phyloP scores from a whole-genome alignment of 2,797 vertebrate species.

The Rhabdomys pumilio region DNA sequence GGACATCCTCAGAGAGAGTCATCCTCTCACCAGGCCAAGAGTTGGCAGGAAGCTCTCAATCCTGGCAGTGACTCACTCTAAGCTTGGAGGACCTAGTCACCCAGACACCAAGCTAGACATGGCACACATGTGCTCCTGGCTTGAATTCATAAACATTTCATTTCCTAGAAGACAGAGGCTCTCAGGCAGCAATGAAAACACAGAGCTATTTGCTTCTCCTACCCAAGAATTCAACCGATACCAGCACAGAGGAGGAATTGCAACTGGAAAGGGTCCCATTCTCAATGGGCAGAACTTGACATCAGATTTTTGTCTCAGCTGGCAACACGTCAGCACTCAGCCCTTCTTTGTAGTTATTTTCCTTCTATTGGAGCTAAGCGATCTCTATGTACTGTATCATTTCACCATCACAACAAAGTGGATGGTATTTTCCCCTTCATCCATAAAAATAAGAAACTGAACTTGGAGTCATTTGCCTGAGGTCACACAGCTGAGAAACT shows the following conservation, averaged over 20 bases:
- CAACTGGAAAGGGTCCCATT: not conserved
- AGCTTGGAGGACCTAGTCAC: not conserved
- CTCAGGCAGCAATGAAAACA: not conserved
- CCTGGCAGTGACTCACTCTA: not conserved
- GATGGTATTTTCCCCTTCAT: not conserved
- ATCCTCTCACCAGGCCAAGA: not conserved
- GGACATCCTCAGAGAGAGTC: not conserved
- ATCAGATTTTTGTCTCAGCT: not conserved
- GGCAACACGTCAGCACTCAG: not conserved
- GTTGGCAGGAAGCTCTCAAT: not conserved
- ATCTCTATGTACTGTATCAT: not conserved
- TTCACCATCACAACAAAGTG: not conserved
- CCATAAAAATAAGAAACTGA: not conserved
- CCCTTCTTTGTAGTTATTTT: not conserved
- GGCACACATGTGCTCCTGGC: not conserved
- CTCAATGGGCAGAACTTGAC: not conserved
- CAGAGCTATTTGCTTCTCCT: not conserved
- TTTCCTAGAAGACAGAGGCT: not conserved
- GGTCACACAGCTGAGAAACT: not conserved
- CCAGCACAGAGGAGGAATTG: not conserved
- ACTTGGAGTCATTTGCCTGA: not conserved
- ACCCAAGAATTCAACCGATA: not conserved
- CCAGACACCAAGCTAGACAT: not conserved
- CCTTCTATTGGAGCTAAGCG: not conserved
- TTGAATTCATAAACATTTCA: not conserved